Evolutionary conservation across 1,140 invertebrate genomes (phyloP), one percentile per base, ranked within the genome.

Genomic region (Nilaparvata lugens): DNA sequence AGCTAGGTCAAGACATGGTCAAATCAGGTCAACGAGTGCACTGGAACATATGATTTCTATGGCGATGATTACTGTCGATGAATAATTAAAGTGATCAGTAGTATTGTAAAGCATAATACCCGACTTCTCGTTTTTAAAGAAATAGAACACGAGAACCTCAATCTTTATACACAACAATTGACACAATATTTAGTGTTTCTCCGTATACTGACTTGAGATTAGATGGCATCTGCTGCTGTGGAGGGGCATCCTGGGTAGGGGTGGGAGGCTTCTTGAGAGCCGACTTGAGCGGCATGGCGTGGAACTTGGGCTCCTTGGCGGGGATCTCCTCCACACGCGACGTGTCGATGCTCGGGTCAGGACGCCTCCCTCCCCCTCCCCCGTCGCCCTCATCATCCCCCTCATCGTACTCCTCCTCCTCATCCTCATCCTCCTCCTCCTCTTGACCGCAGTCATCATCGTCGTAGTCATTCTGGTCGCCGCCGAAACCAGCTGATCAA

Each of bases 271-370:
- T 95, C 77, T 94, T 94, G 42, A 94, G 78, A n/a, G 91, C 91
- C 21, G 89, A 93, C 71, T 95, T 95, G 51, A 93, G 79, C 59
- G 91, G 91, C 76, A 92, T 83, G 59, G 90, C 91, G 77, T 93
- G 88, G 71, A 90, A 67, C 57, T 86, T 84, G 16, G 88, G 89
- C 76, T 92, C 90, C 74, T 91, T 91, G 57, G 91, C 90, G 58
- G 89, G 90, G 60, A 94, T 92, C 75, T 93, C 89, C 72, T 94
- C 90, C 35, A 93, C 84, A 54, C 87, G 80, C 16, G 82, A 84
- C 31, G 88, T 91, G 71, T 93, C 89, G 66, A 89, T 86, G 14
- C 73, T 70, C 1, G 81, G 80, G 72, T 85, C 82, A 60, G 78
- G 78, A 56, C 76, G 75, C 64, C 80, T 74, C 62, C 78, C 71